These are phyloP conservation scores for Boulengeromyrus knoepffleri DNA, from an alignment of 2,113 vertebrate species.

Conservation along the genomic window DNA sequence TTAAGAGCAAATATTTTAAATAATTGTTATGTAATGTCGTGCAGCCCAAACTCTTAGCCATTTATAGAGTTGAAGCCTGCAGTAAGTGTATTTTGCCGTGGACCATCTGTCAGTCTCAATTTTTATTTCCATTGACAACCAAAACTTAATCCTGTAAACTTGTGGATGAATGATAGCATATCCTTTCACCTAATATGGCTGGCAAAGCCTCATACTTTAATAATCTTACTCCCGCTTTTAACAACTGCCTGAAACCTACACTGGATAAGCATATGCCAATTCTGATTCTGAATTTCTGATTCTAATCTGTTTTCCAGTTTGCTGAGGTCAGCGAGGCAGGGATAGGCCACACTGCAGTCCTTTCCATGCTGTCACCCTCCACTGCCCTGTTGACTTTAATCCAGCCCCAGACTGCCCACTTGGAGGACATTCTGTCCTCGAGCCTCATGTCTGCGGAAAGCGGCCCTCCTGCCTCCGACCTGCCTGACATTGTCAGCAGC, in stretches of 20 bases:
- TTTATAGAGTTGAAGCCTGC: not conserved
- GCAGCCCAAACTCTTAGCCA: not conserved
- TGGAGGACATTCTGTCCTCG: slow-evolving; percentile 9
- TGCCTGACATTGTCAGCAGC: slow-evolving; percentile 67
- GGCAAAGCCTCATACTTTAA: not conserved
- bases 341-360: slow-evolving; percentile 61
- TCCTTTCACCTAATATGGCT: not conserved
- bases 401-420: slow-evolving; percentile 26
- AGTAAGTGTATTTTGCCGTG: not conserved
- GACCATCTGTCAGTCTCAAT: not conserved
- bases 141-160: not conserved
- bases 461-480: slow-evolving; percentile 40
- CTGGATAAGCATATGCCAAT: not conserved
- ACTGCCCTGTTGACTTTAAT: slow-evolving; percentile 71
- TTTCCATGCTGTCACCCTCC: slow-evolving; percentile 64
- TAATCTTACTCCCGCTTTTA: not conserved
- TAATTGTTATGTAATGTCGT: not conserved
- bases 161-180: not conserved
- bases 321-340: slow-evolving; percentile 62
- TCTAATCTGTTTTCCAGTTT: slow-evolving; percentile 51
- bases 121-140: not conserved
- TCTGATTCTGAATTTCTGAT: too few species aligned
- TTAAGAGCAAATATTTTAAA: not conserved
- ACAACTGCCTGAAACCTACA: not conserved
- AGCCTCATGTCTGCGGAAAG: slow-evolving; percentile 19